These are phyloP conservation scores for Brachirus orientalis DNA, from an alignment of 2,113 vertebrate genomes.

Conservation along the genomic window DNA sequence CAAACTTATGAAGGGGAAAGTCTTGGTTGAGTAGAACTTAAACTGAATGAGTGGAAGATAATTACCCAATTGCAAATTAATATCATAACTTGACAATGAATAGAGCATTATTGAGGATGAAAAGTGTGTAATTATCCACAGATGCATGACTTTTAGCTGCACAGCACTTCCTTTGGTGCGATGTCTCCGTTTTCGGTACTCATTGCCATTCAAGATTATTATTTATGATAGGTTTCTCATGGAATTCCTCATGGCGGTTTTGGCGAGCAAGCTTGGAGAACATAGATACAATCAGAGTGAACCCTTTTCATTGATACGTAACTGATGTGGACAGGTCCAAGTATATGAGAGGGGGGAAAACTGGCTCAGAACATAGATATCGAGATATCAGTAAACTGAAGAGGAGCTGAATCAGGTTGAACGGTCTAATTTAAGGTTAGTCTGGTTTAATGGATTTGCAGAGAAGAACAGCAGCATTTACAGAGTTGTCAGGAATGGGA, in stretches of 20 bases:
- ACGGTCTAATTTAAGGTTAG: constrained; percentile 4
- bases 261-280: constrained; percentile 17
- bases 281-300: constrained; percentile 23
- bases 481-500: too few species aligned
- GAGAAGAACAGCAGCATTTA: too few species aligned
- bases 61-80: constrained; percentile 51
- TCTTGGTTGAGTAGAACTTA: constrained; percentile 35
- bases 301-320: constrained; percentile 20
- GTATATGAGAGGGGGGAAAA: constrained; percentile 13
- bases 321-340: constrained; percentile 18
- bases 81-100: constrained; percentile 50
- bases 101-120: constrained; percentile 31
- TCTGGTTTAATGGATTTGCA: too few species aligned
- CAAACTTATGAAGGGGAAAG: not conserved
- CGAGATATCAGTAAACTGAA: constrained; percentile 4
- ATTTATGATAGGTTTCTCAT: constrained; percentile 19
- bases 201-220: constrained; percentile 26
- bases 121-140: constrained; percentile 63
- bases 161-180: constrained; percentile 27
- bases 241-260: constrained; percentile 9
- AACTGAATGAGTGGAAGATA: constrained; percentile 28
- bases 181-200: constrained; percentile 33
- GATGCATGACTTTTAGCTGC: constrained; percentile 52
- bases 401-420: not conserved
- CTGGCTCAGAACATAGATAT: constrained; percentile 7